Percentiles rank a stretch among this genome's conserved stretches.
These are phyloP conservation scores for Aramus guarauna DNA, from an alignment of 2,113 vertebrate genomes.

Conservation along the genomic window DNA sequence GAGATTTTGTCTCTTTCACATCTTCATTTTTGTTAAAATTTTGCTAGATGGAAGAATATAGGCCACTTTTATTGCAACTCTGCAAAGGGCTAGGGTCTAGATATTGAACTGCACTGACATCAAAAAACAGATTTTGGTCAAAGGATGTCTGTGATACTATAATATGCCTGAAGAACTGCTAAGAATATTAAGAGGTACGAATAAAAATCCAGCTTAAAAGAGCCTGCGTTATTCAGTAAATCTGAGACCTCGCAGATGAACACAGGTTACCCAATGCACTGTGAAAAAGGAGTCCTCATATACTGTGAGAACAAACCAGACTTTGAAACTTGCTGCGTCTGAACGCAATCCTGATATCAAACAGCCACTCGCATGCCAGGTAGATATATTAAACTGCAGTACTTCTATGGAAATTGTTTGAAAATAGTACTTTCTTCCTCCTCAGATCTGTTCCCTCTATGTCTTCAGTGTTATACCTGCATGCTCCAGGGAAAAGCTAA, in stretches of 20 bases:
- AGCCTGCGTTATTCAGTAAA: background rate
- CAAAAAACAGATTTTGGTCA: background rate
- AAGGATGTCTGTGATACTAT: background rate
- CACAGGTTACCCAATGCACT: background rate
- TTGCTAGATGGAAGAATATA: background rate
- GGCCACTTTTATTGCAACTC: background rate
- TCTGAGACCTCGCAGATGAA: background rate
- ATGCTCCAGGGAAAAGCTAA: background rate
- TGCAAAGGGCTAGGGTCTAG: background rate
- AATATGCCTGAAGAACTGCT: background rate
- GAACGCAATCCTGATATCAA: background rate
- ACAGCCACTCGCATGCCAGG: background rate
- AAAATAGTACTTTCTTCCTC: background rate
- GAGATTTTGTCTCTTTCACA: background rate
- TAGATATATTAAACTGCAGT: background rate
- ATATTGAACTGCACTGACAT: background rate
- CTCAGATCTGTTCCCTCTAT: background rate
- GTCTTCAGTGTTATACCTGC: background rate
- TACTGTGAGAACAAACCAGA: background rate
- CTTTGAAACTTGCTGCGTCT: background rate
- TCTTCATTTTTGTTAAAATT: background rate
- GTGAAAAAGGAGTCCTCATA: background rate
- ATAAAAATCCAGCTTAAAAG: background rate
- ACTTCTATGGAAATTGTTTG: background rate
- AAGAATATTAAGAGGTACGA: background rate